These are phyloP conservation scores for Artibeus lituratus DNA, from an alignment of 2,797 vertebrate genomes.

Conservation along the genomic window DNA sequence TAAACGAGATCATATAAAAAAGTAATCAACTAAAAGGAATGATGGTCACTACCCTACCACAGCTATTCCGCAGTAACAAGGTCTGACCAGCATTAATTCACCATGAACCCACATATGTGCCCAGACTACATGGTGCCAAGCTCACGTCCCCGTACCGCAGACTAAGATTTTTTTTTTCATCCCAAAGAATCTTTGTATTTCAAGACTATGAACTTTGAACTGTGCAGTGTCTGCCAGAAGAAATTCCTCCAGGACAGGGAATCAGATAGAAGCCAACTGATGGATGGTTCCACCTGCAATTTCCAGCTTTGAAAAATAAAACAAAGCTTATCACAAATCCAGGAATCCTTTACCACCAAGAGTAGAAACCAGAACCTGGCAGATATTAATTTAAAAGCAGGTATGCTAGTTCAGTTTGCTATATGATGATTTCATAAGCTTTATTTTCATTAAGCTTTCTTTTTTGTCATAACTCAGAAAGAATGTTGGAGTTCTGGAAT, in stretches of 20 bases:
- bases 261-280: not conserved
- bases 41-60: constrained; percentile 52
- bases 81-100: constrained; percentile 76
- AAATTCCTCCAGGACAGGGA: constrained; percentile 1
- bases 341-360: not conserved
- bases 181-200: not conserved
- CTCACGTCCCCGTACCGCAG: not conserved
- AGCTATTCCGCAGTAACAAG: constrained; percentile 72
- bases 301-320: not conserved
- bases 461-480: constrained; percentile 51
- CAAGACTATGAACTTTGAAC: not conserved
- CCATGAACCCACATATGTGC: constrained; percentile 32
- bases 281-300: not conserved
- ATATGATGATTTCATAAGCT: constrained; percentile 38
- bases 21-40: constrained; percentile 73
- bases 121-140: not conserved
- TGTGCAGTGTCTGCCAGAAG: not conserved
- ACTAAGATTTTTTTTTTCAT: not conserved
- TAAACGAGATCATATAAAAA: constrained; percentile 70
- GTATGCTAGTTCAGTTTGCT: constrained; percentile 59
- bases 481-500: constrained; percentile 27
- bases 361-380: not conserved
- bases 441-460: constrained; percentile 54
- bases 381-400: constrained; percentile 46
- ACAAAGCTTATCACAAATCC: not conserved